These are phyloP conservation scores for Tineola bisselliella DNA, from an alignment of 2,888 invertebrate species.

Conservation along the genomic window DNA sequence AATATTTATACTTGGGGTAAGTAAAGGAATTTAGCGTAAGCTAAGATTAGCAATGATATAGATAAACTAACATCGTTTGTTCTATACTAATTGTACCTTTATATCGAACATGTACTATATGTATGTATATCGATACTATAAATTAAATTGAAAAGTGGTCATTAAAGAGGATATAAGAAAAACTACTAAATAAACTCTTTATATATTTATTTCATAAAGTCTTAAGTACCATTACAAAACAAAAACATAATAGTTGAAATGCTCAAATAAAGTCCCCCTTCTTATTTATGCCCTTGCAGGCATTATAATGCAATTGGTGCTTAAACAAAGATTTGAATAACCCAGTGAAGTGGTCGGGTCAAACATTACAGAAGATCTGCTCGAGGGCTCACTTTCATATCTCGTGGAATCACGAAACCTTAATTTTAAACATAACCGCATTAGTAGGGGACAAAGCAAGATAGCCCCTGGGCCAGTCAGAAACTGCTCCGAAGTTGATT, in stretches of 20 bases:
- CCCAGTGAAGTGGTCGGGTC: constrained; percentile 29
- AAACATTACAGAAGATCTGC: constrained; percentile 33
- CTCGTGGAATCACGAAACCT: constrained; percentile 44
- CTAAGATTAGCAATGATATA: neutral
- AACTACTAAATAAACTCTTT: neutral
- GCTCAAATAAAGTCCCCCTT: constrained; percentile 13
- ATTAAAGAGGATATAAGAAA: neutral
- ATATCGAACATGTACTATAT: too few species aligned
- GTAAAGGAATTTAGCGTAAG: neutral
- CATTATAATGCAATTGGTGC: constrained; percentile 34
- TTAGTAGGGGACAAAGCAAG: constrained; percentile 31
- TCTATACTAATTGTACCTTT: neutral
- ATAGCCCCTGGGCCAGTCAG: constrained; percentile 28
- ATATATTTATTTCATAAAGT: neutral
- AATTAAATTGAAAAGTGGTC: neutral
- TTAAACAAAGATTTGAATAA: constrained; percentile 39
- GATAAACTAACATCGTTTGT: neutral
- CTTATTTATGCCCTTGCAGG: constrained; percentile 20
- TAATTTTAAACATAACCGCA: constrained; percentile 47
- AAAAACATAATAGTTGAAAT: constrained; percentile 12
- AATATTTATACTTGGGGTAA: constrained; percentile 8
- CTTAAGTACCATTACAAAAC: neutral
- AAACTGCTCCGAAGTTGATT: constrained; percentile 1
- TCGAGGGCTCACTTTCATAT: constrained; percentile 45
- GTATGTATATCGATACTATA: neutral